Base-by-base conservation (phyloP, 2,888 invertebrate genomes). In the Dasysyrphus tricinctus region DNA sequence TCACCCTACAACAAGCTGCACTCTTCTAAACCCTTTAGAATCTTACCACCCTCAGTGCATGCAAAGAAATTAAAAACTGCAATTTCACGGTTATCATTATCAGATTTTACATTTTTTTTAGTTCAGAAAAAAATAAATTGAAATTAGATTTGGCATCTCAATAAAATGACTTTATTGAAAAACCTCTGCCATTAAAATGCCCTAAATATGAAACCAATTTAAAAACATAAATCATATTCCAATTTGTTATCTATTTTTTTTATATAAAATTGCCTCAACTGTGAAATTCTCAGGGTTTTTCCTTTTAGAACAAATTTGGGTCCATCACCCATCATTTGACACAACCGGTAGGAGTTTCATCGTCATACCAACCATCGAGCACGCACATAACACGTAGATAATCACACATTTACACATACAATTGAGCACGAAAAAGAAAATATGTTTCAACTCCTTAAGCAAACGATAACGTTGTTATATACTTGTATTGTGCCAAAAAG, bases 331-430 rank as follows among this genome's bases (percentile, higher is more conserved):
- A 37, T 67, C 49, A 67, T 67, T 67, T 39, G 29, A 19, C 49
- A 47, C 59, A 44, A 67, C 49, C 32, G 6, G 12, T 65, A 34
- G 1, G 1, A 34, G 34, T 5, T 37, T 67, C 67, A 69, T 51
- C 32, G 51, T 12, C 24, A 57, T n/a, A 39, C 24, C 39, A 61
- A 14, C 19, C 24, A 42, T 1, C n/a, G 32, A 3, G 7, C n/a
- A 56, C 19, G 12, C 11, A 19, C 14, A 59, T 24, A 59, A 44
- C 24, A 32, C 5, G 14, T 42, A 69, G 51, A 54, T 54, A 69
- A 54, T 54, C 49, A 29, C 49, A 69, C 19, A 39, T 39, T 69
- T 54, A 69, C 69, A 69, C 69, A 69, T 39, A 37, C 69, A 69
- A 69, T 69, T 69, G 69, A 69, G 39, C 54, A 39, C 7, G 19